Conservation (phyloP, 2,113 vertebrate genomes). For the Crotalus horridus region DNA sequence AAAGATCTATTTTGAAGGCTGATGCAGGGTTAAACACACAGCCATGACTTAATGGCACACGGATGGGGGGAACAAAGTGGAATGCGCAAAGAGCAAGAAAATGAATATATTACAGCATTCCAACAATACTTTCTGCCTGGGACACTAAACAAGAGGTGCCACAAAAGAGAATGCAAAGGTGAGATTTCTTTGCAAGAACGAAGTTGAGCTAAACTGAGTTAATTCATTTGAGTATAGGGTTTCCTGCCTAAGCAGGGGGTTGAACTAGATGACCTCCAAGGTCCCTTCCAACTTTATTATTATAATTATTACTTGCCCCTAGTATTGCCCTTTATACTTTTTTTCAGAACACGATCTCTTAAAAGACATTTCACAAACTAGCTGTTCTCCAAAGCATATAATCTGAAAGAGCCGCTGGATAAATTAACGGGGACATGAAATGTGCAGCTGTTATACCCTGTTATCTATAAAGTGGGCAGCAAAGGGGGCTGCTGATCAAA, state of each 20-base stretch:
- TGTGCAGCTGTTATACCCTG: slow-evolving; percentile 30
- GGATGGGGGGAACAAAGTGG: neutral
- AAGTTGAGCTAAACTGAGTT: slow-evolving; percentile 39
- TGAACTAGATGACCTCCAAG: no score
- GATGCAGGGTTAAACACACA: slow-evolving; percentile 11
- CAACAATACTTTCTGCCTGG: slow-evolving; percentile 8
- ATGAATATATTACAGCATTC: slow-evolving; percentile 1
- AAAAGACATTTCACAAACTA: slow-evolving; percentile 44
- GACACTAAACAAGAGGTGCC: slow-evolving; percentile 25
- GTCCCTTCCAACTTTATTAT: no score
- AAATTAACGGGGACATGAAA: slow-evolving; percentile 35
- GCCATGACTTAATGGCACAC: slow-evolving; percentile 16
- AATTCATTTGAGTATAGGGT: slow-evolving; percentile 19
- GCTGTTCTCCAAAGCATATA: slow-evolving; percentile 27
- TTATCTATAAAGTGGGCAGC: slow-evolving; percentile 39
- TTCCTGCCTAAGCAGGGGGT: no score
- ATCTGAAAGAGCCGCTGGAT: slow-evolving; percentile 34
- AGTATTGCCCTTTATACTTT: slow-evolving; percentile 59
- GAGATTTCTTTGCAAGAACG: slow-evolving; percentile 54
- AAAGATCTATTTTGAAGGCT: slow-evolving; percentile 20
- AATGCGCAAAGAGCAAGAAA: slow-evolving; percentile 1
- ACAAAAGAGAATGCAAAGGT: slow-evolving; percentile 48
- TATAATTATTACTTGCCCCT: slow-evolving; percentile 19
- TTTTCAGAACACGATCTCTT: slow-evolving; percentile 33
- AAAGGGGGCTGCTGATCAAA: slow-evolving; percentile 8